Percentiles rank a stretch among this genome's conserved stretches.
Conservation (phyloP, 2,888 invertebrate genomes). For the Chrysolina americana region DNA sequence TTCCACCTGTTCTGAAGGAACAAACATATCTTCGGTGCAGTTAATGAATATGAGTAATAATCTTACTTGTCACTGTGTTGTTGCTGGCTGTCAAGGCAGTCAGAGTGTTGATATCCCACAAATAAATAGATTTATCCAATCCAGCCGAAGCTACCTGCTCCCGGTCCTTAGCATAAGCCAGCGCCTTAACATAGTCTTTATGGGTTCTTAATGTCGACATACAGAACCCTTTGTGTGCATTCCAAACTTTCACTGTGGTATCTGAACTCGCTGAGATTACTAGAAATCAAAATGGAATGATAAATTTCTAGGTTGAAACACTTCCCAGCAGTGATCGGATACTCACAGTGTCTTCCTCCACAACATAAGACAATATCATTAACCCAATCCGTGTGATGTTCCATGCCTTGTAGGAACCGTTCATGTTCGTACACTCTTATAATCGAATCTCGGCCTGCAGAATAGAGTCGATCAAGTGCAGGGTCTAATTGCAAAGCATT, state of each 20-base stretch:
- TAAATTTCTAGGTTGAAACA: conserved; percentile 11
- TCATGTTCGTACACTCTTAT: conserved; percentile 94
- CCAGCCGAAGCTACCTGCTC: conserved; percentile 98
- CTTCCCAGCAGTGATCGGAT: background rate
- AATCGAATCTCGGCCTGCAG: conserved; percentile 97
- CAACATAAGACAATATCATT: conserved; percentile 99
- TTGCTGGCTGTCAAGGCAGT: conserved; percentile 98
- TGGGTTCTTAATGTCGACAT: conserved; percentile 99
- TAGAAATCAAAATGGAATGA: conserved; percentile 66
- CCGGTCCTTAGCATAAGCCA: conserved; percentile 97
- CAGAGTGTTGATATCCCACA: conserved; percentile 99
- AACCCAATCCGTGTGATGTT: conserved; percentile 99
- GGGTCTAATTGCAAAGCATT: conserved; percentile 96
- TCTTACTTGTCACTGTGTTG: conserved; percentile 94
- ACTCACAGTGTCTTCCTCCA: conserved; percentile 92
- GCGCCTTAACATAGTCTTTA: conserved; percentile 97
- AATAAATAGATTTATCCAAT: conserved; percentile 94
- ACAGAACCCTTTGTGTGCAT: conserved; percentile 98
- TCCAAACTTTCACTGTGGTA: conserved; percentile 99
- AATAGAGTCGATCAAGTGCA: conserved; percentile 88
- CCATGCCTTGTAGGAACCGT: conserved; percentile 95
- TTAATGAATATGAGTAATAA: too few species aligned
- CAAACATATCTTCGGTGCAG: too few species aligned
- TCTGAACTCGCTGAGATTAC: conserved; percentile 99
- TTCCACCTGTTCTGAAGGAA: background rate